These are phyloP conservation scores for Orchesella cincta DNA, from an alignment of 1,140 invertebrate species.

Conservation along the genomic window DNA sequence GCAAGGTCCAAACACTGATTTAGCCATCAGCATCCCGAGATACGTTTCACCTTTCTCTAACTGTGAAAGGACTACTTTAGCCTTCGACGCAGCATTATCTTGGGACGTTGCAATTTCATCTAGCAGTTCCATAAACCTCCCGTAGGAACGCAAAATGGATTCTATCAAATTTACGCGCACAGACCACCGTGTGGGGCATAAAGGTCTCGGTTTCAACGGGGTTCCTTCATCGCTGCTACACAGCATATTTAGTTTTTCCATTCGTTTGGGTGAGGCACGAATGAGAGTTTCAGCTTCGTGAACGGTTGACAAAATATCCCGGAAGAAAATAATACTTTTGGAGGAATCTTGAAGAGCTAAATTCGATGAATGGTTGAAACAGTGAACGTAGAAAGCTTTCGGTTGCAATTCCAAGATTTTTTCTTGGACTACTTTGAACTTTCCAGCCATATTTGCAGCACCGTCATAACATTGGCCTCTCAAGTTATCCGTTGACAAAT, in stretches of 20 bases:
- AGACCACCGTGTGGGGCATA: background rate
- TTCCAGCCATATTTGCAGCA: conserved; percentile 2
- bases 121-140: background rate
- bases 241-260: background rate
- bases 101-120: background rate
- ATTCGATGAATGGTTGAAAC: conserved; percentile 32
- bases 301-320: conserved; percentile 1
- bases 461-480: conserved; percentile 10
- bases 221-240: no score
- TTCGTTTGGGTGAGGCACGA: background rate
- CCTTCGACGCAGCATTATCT: background rate
- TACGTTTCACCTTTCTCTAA: no score
- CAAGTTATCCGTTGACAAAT: background rate
- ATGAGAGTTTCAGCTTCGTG: background rate
- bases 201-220: no score
- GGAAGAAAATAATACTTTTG: background rate
- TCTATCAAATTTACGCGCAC: background rate
- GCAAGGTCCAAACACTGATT: no score
- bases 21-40: no score
- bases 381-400: conserved; percentile 29
- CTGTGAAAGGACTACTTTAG: no score
- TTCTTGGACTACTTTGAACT: background rate
- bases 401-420: conserved; percentile 12
- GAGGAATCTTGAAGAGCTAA: conserved; percentile 28
- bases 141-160: background rate